Evolutionary conservation across 1,140 invertebrate genomes (phyloP).

Genomic region (Diabrotica undecimpunctata): DNA sequence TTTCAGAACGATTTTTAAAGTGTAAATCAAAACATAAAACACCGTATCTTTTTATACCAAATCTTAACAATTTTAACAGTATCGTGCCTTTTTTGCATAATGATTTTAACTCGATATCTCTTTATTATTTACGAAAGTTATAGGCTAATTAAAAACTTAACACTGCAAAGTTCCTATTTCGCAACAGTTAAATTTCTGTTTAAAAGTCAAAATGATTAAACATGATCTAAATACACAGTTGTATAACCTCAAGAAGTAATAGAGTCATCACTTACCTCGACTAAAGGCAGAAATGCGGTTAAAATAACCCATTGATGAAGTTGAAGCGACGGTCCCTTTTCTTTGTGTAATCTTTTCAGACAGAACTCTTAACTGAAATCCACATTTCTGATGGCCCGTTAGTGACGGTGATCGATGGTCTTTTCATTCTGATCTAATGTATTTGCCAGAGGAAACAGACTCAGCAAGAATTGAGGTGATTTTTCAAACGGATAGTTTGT

Average conservation of each 20-base stretch:
- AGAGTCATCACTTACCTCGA: not conserved
- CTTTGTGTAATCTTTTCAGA: slow-evolving; percentile 2
- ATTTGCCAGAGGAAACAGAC: not conserved
- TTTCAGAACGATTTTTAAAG: too few species aligned
- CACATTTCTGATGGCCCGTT: not conserved
- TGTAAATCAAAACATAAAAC: too few species aligned
- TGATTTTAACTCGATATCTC: too few species aligned
- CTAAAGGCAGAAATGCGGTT: not conserved
- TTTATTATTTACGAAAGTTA: too few species aligned
- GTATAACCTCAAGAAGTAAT: not conserved
- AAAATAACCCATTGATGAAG: not conserved
- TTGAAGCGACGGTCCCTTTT: not conserved
- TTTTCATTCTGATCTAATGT: not conserved
- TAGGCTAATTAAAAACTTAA: too few species aligned
- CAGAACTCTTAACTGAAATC: slow-evolving; percentile 2
- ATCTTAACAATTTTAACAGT: too few species aligned
- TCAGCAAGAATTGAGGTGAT: not conserved
- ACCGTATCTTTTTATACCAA: too few species aligned
- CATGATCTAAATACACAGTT: too few species aligned
- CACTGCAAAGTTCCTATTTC: too few species aligned
- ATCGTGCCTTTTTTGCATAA: too few species aligned
- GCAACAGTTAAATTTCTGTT: too few species aligned
- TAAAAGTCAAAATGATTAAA: too few species aligned
- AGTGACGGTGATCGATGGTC: not conserved
- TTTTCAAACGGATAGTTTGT: not conserved